phyloP scores from a whole-genome alignment of 2,113 vertebrate species.

The Phalacrocorax carbo region DNA sequence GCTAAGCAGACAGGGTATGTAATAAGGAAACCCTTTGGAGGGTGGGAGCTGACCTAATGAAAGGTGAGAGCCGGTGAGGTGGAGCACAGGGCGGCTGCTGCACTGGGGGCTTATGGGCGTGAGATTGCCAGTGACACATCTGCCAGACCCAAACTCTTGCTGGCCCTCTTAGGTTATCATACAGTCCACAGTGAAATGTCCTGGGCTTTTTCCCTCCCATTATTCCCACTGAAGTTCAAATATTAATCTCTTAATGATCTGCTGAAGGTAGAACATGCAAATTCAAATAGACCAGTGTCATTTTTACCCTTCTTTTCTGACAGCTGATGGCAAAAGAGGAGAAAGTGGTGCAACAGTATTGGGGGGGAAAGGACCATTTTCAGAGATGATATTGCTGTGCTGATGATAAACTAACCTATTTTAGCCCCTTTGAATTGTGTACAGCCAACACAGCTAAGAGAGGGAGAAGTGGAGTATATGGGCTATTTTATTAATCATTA shows the following conservation, averaged over 20 bases:
- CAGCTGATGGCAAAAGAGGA: neutral
- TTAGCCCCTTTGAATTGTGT: neutral
- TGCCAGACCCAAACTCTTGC: neutral
- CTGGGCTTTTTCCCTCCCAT: neutral
- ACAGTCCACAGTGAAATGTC: neutral
- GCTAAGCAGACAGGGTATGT: neutral
- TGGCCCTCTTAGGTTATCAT: neutral
- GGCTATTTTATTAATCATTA: neutral
- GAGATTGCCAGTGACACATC: neutral
- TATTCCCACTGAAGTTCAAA: neutral
- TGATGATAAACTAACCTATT: neutral
- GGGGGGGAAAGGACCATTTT: neutral
- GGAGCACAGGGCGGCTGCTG: neutral
- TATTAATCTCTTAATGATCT: neutral
- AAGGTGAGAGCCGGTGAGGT: neutral
- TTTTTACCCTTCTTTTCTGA: neutral
- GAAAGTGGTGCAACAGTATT: neutral
- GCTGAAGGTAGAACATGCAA: neutral
- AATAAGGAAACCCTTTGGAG: neutral
- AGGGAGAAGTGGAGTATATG: neutral
- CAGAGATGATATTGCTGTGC: accelerated
- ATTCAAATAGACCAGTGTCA: neutral
- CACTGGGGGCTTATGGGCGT: neutral
- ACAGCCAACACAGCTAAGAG: neutral
- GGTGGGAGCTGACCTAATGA: neutral